Base-by-base conservation (phyloP, 2,113 vertebrate genomes). In the Stigmatopora argus region DNA sequence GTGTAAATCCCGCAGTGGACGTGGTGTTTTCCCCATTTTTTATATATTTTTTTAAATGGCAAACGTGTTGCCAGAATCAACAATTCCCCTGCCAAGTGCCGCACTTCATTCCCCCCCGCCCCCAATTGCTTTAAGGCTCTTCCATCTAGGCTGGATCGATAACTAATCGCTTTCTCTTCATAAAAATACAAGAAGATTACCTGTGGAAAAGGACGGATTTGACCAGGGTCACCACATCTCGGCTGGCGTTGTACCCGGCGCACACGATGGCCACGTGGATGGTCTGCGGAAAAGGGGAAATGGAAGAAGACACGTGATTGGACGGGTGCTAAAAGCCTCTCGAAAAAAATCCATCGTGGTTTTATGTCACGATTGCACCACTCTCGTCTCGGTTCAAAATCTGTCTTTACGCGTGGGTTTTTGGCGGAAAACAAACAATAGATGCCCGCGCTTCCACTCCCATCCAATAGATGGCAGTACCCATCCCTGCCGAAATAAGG, bases 221-320 rank as follows among this genome's bases (percentile, higher is more conserved):
- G 71, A 99, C 97, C 81, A 99, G 88, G 0, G 97, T 99, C 88
- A 98, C 97, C 69, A 99, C 97, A 15, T 99, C 97, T 51, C 97
- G 92, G 77, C 97, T 99, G 70, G 97, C 97, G 0, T 99, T 99
- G 84, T 98, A 98, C 5, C 96, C 96, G 2, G 96, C 97, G 68
- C 97, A 99, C 15, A 99, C 97, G 46, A 99, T 99, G 72, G 97
- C 97, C 55, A 99, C 95, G 0, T 99, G 96, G 86, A 99, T 99
- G 0, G 95, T 98, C 97, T 99, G 87, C 44, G 71, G 79, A 85
- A 74, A 77, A 68, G 81, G 73, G 15, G 52, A 7, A 62, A 58
- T 19, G 65, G 18, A 12, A 7, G 6, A 31, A 31, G 15, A 7
- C 3, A 10, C 21, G 4, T n/a, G 46, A n/a, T 17, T 51, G 7